Base-by-base conservation (phyloP, 2,888 invertebrate species). In the Acleris literana region DNA sequence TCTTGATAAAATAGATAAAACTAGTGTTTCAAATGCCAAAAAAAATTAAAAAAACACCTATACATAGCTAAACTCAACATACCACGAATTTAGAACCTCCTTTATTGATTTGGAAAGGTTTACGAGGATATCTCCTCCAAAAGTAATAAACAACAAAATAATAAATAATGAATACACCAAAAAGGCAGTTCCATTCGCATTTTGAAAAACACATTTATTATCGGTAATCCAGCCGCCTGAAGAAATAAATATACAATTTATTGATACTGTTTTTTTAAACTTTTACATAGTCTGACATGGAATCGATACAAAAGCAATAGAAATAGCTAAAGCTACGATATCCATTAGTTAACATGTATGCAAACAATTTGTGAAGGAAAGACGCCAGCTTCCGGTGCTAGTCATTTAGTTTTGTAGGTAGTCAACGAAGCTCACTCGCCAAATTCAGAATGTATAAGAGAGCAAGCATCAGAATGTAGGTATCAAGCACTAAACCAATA, bases 361-460 rank as follows among this genome's bases (percentile, higher is more conserved):
- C 96, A 96, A 96, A 96, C 96, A 96, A 96, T 96, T 96, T 96
- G 96, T 94, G 95, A 94, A 96, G 93, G 93, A 93, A 88, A 95
- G 95, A 95, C 95, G 95, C 96, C 95, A 95, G 94, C 94, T 88
- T 90, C 85, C 80, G 85, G 83, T 87, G 81, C 72, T 75, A 81
- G 82, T 77, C 69, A 69, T 73, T 76, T 71, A 76, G 75, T 74
- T 77, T 76, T 70, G 64, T 71, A 73, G 72, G 76, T 77, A 79
- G 74, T 80, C 66, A 80, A 78, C 80, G 84, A 85, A 81, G 79
- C 79, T 83, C 81, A 82, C 83, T 84, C 80, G 76, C 83, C 80
- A 84, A 79, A 81, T 80, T 72, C 62, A 61, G 61, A 52, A 57
- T 62, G 74, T 75, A 77, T 75, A 80, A 75, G 76, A 82, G 86